A percentile compares a stretch with the other conserved stretches of the same genome.
Conservation (phyloP, 2,797 vertebrate genomes). For the Todus mexicanus region DNA sequence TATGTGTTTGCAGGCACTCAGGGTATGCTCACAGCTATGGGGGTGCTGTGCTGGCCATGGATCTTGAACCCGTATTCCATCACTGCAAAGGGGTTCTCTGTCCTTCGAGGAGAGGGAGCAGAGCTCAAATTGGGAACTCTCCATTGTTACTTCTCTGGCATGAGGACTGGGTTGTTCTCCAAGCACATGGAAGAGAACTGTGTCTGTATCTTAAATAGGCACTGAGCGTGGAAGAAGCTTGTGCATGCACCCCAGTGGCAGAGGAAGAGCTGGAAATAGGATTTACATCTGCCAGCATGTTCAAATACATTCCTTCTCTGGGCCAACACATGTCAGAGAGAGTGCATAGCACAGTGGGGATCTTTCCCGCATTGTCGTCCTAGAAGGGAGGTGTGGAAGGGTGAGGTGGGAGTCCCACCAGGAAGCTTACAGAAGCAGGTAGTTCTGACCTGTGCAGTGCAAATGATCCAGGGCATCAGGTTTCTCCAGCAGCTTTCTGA, state of each 20-base stretch:
- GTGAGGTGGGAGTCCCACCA: background rate
- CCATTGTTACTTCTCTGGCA: background rate
- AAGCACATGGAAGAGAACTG: background rate
- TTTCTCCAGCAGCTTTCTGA: background rate
- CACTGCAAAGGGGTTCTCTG: background rate
- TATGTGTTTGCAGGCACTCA: background rate
- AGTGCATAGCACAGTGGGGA: background rate
- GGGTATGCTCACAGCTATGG: background rate
- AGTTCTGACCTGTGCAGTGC: background rate
- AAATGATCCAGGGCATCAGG: background rate
- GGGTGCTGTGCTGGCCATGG: background rate
- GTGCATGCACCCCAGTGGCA: background rate
- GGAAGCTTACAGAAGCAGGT: background rate
- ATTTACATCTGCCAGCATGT: background rate
- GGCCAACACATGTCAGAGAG: background rate
- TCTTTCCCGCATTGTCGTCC: background rate
- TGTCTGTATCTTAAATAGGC: background rate
- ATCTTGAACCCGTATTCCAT: background rate
- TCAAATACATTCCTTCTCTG: background rate
- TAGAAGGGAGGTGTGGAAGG: background rate
- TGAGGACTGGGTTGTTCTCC: background rate
- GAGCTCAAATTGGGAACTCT: background rate
- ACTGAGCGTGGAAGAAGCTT: background rate
- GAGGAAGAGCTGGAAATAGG: constrained; percentile 6
- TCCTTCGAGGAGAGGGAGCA: background rate